These are phyloP conservation scores for Phenacoccus solenopsis DNA, from an alignment of 1,140 invertebrate species.

Conservation along the genomic window DNA sequence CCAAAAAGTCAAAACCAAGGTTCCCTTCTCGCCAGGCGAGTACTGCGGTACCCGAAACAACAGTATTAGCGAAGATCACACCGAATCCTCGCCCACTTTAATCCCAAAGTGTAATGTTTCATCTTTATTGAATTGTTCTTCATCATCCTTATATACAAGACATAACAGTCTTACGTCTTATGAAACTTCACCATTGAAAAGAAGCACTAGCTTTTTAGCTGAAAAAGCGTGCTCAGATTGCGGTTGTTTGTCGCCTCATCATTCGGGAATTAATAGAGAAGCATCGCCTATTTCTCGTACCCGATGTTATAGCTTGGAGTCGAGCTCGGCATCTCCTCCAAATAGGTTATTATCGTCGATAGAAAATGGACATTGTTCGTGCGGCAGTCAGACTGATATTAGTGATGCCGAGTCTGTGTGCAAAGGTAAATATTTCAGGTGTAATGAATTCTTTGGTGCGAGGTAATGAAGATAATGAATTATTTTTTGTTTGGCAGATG, in stretches of 20 bases:
- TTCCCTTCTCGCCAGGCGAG: conserved; percentile 51
- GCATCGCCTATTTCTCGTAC: conserved; percentile 26
- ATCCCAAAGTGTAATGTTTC: conserved; percentile 39
- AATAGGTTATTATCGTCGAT: conserved; percentile 31
- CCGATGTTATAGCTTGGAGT: conserved; percentile 46
- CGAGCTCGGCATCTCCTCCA: conserved; percentile 34
- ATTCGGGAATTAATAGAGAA: not conserved
- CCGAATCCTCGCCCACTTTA: conserved; percentile 33
- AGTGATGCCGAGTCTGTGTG: conserved; percentile 22
- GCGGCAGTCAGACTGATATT: conserved; percentile 55
- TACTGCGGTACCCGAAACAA: conserved; percentile 30
- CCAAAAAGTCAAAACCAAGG: conserved; percentile 56
- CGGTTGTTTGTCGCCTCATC: not conserved
- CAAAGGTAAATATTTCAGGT: not conserved
- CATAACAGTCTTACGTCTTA: not conserved
- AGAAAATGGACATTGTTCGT: conserved; percentile 46
- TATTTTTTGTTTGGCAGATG: not conserved
- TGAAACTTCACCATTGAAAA: not conserved
- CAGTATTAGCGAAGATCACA: conserved; percentile 30
- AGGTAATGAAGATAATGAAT: too few species aligned
- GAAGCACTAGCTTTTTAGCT: not conserved
- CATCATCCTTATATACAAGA: not conserved
- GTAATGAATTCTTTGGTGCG: too few species aligned
- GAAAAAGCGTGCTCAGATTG: conserved; percentile 4
- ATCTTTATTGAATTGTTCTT: conserved; percentile 37